Percentiles rank a stretch among this genome's conserved stretches.
phyloP scores from a whole-genome alignment of 2,888 invertebrate species.

The Caenorhabditis macrosperma region DNA sequence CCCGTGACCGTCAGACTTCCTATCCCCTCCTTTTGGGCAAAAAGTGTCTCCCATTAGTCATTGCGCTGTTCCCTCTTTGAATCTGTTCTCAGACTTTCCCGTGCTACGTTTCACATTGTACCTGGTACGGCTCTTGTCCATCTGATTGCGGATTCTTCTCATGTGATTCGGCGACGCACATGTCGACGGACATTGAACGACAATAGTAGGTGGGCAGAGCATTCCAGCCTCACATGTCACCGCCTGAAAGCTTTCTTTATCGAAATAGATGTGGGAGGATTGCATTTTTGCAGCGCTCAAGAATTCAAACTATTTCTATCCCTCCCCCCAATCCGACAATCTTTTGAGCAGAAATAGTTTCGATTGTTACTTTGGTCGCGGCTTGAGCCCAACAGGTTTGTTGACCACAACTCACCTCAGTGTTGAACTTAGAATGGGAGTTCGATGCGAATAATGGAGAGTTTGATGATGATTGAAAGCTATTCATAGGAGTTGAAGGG shows the following conservation, averaged over 20 bases:
- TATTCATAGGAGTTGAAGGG: conserved; percentile 62
- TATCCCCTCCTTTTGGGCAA: no score
- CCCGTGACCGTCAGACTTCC: no score
- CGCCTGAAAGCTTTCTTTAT: conserved; percentile 27
- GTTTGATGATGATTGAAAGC: conserved; percentile 51
- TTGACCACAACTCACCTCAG: conserved; percentile 19
- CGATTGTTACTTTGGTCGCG: no score
- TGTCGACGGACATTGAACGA: conserved; percentile 68
- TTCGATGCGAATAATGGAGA: conserved; percentile 33
- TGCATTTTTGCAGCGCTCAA: no score
- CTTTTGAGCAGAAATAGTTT: no score
- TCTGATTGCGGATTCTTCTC: conserved; percentile 51
- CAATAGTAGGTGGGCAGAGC: conserved; percentile 66
- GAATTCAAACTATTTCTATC: neutral
- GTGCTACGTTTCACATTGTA: neutral
- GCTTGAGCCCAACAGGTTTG: conserved; percentile 3
- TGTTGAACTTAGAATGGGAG: conserved; percentile 47
- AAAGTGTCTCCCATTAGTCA: no score
- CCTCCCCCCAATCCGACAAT: no score
- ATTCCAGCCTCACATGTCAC: conserved; percentile 62
- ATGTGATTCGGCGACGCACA: conserved; percentile 66
- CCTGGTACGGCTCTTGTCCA: conserved; percentile 57
- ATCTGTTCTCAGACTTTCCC: neutral
- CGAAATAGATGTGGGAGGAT: neutral
- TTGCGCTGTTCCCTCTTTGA: neutral